These are phyloP conservation scores for Troides oblongomaculatus DNA, from an alignment of 2,888 invertebrate genomes.

Conservation along the genomic window DNA sequence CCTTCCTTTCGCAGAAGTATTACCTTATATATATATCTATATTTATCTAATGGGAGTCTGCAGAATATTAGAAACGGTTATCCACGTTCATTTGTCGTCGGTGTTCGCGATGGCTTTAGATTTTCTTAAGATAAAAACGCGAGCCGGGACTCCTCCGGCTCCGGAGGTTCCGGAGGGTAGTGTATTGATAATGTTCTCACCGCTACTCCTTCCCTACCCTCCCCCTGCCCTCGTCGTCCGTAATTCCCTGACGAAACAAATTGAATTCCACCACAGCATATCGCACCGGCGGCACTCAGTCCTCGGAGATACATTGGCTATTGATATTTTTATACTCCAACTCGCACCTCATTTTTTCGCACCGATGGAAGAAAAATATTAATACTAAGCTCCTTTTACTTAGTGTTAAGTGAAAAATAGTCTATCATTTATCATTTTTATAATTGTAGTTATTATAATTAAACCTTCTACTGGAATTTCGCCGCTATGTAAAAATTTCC, in stretches of 20 bases:
- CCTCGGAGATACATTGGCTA: slow-evolving; percentile 1
- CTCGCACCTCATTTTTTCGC: too few relatives aligned
- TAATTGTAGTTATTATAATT: too few relatives aligned
- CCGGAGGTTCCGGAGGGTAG: slow-evolving; percentile 22
- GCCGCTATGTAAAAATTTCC: too few relatives aligned
- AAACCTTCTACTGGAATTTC: too few relatives aligned
- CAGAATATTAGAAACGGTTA: background rate
- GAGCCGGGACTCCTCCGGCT: slow-evolving; percentile 33
- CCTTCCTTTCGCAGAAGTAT: too few relatives aligned
- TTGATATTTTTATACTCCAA: background rate
- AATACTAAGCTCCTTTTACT: too few relatives aligned
- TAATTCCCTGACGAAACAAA: slow-evolving; percentile 23
- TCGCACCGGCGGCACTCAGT: background rate
- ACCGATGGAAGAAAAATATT: background rate
- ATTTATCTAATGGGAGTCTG: too few relatives aligned
- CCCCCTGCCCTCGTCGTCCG: background rate
- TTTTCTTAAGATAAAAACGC: slow-evolving; percentile 42
- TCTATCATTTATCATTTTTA: too few relatives aligned
- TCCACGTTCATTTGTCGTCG: slow-evolving; percentile 25
- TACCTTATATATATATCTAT: too few relatives aligned
- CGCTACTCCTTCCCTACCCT: slow-evolving; percentile 27
- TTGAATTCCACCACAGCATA: slow-evolving; percentile 21
- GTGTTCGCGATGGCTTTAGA: slow-evolving; percentile 34
- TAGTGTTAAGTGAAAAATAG: too few relatives aligned
- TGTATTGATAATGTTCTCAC: slow-evolving; percentile 43